Evolutionary conservation across 2,888 invertebrate species (phyloP).

Genomic region (Parascotia fuliginaria): DNA sequence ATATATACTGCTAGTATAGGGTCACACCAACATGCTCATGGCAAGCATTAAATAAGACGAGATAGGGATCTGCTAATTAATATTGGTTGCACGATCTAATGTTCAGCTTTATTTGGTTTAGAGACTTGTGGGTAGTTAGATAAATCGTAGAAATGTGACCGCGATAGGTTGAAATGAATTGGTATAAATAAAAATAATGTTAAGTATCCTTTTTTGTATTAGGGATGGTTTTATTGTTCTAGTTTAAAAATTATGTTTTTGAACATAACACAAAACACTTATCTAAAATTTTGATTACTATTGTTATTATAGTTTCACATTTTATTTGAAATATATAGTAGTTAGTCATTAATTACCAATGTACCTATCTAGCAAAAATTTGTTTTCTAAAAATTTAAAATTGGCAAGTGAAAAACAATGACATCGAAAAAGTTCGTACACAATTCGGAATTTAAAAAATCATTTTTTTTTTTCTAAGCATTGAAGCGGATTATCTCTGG

Average conservation of each 20-base stretch:
- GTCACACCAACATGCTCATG: constrained; percentile 41
- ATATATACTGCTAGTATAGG: constrained; percentile 34
- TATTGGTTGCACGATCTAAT: constrained; percentile 52
- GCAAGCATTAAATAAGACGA: constrained; percentile 47
- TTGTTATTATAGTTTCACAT: too few relatives aligned
- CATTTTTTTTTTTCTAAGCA: constrained; percentile 32
- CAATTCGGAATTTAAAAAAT: constrained; percentile 1
- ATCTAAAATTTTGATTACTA: too few relatives aligned
- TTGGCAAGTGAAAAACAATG: too few relatives aligned
- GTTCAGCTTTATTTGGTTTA: constrained; percentile 41
- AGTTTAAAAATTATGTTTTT: too few relatives aligned
- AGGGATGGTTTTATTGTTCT: too few relatives aligned
- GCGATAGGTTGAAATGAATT: not conserved
- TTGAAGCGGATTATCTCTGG: constrained; percentile 47
- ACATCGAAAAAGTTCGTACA: not conserved
- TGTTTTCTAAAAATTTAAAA: too few relatives aligned
- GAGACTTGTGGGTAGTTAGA: constrained; percentile 14
- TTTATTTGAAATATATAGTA: too few relatives aligned
- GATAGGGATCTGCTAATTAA: constrained; percentile 60
- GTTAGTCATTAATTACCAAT: too few relatives aligned
- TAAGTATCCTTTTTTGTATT: too few relatives aligned
- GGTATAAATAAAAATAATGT: not conserved
- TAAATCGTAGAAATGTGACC: constrained; percentile 18
- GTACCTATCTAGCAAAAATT: too few relatives aligned
- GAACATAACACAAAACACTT: too few relatives aligned